Evolutionary conservation across 2,797 vertebrate genomes (phyloP), one percentile per base, ranked within the genome.

Genomic region (Melanotaenia maccullochi): DNA sequence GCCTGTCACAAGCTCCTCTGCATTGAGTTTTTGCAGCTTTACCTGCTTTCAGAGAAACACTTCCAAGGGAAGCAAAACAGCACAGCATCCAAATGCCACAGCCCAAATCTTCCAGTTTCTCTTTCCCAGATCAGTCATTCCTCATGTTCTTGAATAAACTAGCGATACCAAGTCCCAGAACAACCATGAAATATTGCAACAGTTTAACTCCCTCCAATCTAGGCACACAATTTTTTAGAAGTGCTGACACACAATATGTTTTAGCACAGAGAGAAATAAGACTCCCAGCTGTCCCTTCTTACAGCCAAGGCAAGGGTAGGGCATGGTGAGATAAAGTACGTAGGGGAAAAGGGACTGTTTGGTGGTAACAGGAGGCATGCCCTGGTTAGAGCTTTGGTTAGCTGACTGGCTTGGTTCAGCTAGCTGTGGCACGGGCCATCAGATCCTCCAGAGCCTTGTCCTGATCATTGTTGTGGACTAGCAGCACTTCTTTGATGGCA

Each of bases 401-500:
- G 70, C 58, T 33, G 61, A 70, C 75, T 54, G 57, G 73, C 55
- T 78, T 59, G 71, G 79, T 94, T 99, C 97, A 99, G 93, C 97
- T 98, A 64, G 97, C 96, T 64, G 95, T 91, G 1, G 97, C 96
- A 3, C 97, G 96, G 71, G 96, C 93, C 98, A 99, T 97, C 82
- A 99, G 93, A 90, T 97, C 97, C 94, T 99, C 98, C 90, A 99
- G 90, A 78, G 97, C 97, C 12, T 95, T 96, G 77, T 99, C 96
- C 93, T 96, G 97, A 92, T 99, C 96, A 0, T 98, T 98, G 90
- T 98, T 96, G 92, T 99, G 97, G 86, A 97, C 90, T 83, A 98
- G 85, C 83, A 99, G 94, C 83, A 96, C 98, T 78, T 99, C 97
- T 88, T 97, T 99, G 92, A 99, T 99, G 92, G 96, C 94, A 58